Conservation (phyloP, 2,797 vertebrate species). For the Helicolenus hilgendorfi region DNA sequence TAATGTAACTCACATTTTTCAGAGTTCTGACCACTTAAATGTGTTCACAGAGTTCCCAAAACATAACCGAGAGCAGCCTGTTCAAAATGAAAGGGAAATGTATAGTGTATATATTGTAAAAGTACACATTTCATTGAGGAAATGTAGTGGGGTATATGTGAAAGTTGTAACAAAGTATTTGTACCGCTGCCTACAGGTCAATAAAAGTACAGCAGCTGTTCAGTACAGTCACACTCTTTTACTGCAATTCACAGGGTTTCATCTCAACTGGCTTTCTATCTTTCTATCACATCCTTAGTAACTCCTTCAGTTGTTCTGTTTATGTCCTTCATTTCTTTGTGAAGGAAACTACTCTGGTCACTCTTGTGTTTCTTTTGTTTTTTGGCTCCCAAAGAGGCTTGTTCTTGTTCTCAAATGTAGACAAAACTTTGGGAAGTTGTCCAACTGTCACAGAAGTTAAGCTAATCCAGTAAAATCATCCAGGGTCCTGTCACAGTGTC, state of each 20-base stretch:
- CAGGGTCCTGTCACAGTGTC: conserved; percentile 54
- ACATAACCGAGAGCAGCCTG: too few species aligned
- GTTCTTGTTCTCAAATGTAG: conserved; percentile 13
- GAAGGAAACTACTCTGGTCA: background rate
- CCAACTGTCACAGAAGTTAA: conserved; percentile 60
- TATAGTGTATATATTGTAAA: too few species aligned
- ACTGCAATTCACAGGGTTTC: background rate
- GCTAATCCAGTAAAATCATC: conserved; percentile 60
- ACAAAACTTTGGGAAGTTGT: conserved; percentile 64
- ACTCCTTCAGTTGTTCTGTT: background rate
- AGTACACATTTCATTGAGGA: too few species aligned
- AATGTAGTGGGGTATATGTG: too few species aligned
- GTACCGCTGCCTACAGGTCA: too few species aligned
- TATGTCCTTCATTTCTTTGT: background rate
- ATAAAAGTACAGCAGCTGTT: background rate
- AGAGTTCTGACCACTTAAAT: too few species aligned
- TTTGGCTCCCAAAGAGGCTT: background rate
- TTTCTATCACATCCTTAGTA: background rate
- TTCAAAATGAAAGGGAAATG: too few species aligned
- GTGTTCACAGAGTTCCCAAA: too few species aligned
- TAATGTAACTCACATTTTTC: too few species aligned
- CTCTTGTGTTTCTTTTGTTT: background rate
- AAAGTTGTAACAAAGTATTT: too few species aligned
- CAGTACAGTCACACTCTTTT: background rate
- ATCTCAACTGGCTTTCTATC: background rate